Evolutionary conservation across 2,797 vertebrate species (phyloP).

Genomic region (Aeoliscus strigatus): DNA sequence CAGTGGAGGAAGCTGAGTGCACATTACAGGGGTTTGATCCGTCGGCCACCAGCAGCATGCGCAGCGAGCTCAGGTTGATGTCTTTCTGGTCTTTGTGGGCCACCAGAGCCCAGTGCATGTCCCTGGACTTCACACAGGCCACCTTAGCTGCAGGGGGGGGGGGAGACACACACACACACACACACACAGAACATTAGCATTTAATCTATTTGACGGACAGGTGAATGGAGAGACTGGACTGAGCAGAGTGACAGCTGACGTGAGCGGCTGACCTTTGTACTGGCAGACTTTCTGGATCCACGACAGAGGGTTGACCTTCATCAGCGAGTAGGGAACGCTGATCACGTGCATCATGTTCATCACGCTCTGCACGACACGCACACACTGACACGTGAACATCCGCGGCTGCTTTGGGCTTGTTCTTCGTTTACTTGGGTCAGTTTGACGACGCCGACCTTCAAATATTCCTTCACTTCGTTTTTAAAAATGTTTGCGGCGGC

Average conservation of each 20-base stretch:
- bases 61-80: slow-evolving; percentile 86
- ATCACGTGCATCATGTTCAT: slow-evolving; percentile 95
- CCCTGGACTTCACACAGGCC: slow-evolving; percentile 93
- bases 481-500: too few species aligned
- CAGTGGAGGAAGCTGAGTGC: too few species aligned
- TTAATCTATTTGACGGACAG: slow-evolving; percentile 29
- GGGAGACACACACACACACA: slow-evolving; percentile 7
- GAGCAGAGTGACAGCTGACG: slow-evolving; percentile 5
- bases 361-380: slow-evolving; percentile 77
- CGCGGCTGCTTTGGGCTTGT: too few species aligned
- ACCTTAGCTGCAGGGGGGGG: slow-evolving; percentile 77
- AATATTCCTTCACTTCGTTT: too few species aligned
- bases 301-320: slow-evolving; percentile 97
- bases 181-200: slow-evolving; percentile 25
- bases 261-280: slow-evolving; percentile 93
- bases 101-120: slow-evolving; percentile 98
- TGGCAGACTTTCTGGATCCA: slow-evolving; percentile 96
- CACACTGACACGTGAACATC: not conserved
- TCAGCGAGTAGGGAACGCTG: slow-evolving; percentile 93
- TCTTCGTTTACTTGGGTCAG: too few species aligned
- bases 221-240: not conserved
- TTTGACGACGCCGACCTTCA: too few species aligned
- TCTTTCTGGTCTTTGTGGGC: slow-evolving; percentile 93
- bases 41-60: slow-evolving; percentile 93
- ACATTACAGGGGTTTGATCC: slow-evolving; percentile 97